Evolutionary conservation across 2,888 invertebrate species (phyloP).

Genomic region (Chouioia cunea): DNA sequence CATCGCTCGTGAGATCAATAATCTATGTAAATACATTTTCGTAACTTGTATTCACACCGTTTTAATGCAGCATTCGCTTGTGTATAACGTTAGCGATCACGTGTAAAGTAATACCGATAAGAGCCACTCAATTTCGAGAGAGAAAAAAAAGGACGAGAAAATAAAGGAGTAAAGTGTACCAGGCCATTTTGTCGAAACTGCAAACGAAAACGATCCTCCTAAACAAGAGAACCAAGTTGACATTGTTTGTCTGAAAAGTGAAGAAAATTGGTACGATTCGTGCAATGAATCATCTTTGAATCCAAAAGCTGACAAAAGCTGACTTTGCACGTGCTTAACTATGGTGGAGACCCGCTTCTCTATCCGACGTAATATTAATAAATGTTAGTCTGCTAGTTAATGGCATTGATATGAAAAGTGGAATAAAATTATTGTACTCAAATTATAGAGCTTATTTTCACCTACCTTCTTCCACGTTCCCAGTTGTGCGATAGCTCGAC

Average conservation of each 20-base stretch:
- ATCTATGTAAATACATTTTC: slow-evolving; percentile 42
- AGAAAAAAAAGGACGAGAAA: background rate
- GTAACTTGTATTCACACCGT: slow-evolving; percentile 27
- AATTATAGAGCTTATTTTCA: slow-evolving; percentile 24
- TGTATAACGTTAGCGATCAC: slow-evolving; percentile 42
- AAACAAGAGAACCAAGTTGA: background rate
- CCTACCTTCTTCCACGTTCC: background rate
- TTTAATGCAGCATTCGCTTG: slow-evolving; percentile 38
- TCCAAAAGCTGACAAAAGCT: no score
- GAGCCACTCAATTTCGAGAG: slow-evolving; percentile 16
- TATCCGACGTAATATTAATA: slow-evolving; percentile 55
- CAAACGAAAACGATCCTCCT: background rate
- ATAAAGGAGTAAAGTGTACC: background rate
- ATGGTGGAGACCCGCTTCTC: slow-evolving; percentile 45
- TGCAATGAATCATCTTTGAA: slow-evolving; percentile 48
- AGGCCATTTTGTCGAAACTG: background rate
- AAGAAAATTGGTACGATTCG: slow-evolving; percentile 40
- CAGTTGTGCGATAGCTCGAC: no score
- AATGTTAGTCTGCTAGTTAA: slow-evolving; percentile 62
- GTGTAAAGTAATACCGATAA: slow-evolving; percentile 38
- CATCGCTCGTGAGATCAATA: slow-evolving; percentile 11
- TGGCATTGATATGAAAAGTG: slow-evolving; percentile 60
- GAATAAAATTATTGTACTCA: slow-evolving; percentile 58
- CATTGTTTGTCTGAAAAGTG: slow-evolving; percentile 10
- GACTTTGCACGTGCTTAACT: slow-evolving; percentile 43